Evolutionary conservation across 1,140 invertebrate genomes (phyloP), one percentile per base, ranked within the genome.

Genomic region (Plodia interpunctella): DNA sequence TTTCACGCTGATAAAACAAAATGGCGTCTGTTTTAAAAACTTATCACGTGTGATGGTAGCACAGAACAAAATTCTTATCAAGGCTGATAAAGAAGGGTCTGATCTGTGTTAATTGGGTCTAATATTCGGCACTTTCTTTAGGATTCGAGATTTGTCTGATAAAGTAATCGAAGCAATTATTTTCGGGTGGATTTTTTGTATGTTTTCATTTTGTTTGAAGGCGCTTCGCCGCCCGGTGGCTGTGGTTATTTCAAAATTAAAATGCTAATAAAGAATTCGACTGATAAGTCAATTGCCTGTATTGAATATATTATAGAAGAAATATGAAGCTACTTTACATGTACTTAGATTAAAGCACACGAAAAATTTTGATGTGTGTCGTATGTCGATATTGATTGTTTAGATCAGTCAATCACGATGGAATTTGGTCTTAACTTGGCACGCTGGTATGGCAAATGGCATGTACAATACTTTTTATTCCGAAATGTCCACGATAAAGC

Each of bases 31-130:
- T 69, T 74, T 63, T 59, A 66, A 64, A 65, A 54, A 59, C 56
- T 76, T 77, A 76, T 77, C 72, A 65, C 15, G 30, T 51, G 11
- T 11, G 55, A 59, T 68, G 74, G 68, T 73, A 65, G 62, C 55
- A 71, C 54, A 59, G 57, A 70, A 76, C 70, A 74, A 81, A 70
- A 68, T 70, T 72, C 70, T 75, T 74, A 75, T 74, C 70, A 55
- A 28, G 19, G 6, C 20, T 67, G 65, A 72, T 67, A 68, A 32
- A 54, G 58, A 55, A 51, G 54, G 28, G 52, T 49, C 38, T 49
- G 56, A 60, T 66, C 61, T 60, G 66, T 65, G 74, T 78, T 80
- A 80, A 83, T 80, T 80, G 59, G 70, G 68, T 66, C 71, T 68
- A 75, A 63, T 70, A 63, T 60, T 68, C 64, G 57, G 28, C 49